A percentile compares a stretch with the other conserved stretches of the same genome.
Evolutionary conservation across 37 sponge, comb jelly and placozoan genomes (phyloP).

Genomic region (Ephydatia muelleri): DNA sequence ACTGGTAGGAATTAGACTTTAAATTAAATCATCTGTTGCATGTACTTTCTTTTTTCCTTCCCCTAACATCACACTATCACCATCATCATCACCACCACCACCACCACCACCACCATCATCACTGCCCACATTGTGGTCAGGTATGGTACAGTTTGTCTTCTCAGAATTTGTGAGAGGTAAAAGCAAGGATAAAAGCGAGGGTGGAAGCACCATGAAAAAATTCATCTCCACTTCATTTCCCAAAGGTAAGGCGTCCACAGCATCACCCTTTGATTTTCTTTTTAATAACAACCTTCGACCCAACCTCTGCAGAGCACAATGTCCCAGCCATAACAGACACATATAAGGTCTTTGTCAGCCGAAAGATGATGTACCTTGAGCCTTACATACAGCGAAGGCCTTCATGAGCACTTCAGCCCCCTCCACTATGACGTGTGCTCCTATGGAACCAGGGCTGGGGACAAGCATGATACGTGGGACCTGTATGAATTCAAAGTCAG

Average conservation of each 20-base stretch:
- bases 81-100: too few species aligned
- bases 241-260: neutral
- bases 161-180: neutral
- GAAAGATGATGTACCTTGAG: slow-evolving; percentile 39
- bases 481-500: neutral
- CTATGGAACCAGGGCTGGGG: slow-evolving; percentile 9
- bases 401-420: slow-evolving; percentile 10
- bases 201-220: neutral
- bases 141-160: neutral
- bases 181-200: neutral
- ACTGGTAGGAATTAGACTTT: slow-evolving; percentile 17
- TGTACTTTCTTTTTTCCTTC: neutral
- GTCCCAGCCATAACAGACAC: slow-evolving; percentile 14
- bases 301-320: neutral
- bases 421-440: slow-evolving; percentile 10
- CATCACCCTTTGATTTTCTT: too few species aligned
- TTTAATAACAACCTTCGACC: too few species aligned
- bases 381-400: slow-evolving; percentile 32
- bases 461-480: neutral
- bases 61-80: too few species aligned
- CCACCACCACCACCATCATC: too few species aligned
- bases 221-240: neutral
- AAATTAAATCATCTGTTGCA: neutral
- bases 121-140: neutral
- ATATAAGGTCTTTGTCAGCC: slow-evolving; percentile 50